These are phyloP conservation scores for Diarsia dahlii DNA, from an alignment of 2,888 invertebrate species.

Conservation along the genomic window DNA sequence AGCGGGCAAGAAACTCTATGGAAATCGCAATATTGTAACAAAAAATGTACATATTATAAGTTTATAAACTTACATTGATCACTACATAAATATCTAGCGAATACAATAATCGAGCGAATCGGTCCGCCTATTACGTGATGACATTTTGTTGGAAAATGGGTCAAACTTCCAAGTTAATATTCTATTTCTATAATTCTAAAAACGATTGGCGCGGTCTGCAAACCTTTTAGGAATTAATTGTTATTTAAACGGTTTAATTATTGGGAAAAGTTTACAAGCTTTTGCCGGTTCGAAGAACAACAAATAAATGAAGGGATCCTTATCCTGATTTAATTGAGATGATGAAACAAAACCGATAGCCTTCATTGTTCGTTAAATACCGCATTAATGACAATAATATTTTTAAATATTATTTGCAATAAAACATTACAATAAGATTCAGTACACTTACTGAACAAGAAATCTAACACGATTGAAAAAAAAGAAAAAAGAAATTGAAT, in stretches of 20 bases:
- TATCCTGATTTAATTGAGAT: neutral
- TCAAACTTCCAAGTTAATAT: constrained; percentile 8
- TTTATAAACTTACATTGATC: no score
- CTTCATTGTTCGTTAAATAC: neutral
- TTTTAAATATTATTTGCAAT: no score
- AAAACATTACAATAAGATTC: no score
- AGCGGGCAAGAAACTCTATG: no score
- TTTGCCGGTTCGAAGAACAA: neutral
- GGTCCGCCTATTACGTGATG: constrained; percentile 1
- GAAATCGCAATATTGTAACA: no score
- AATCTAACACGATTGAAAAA: no score
- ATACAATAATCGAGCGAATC: neutral
- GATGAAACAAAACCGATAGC: neutral
- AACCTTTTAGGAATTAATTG: constrained; percentile 9
- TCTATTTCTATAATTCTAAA: neutral
- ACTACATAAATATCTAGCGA: no score
- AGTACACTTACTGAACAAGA: no score
- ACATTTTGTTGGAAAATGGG: constrained; percentile 10
- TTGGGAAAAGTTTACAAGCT: neutral
- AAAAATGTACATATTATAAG: no score
- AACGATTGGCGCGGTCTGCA: neutral
- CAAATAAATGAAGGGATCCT: neutral
- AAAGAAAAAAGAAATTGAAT: neutral
- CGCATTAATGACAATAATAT: neutral
- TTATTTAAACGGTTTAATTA: constrained; percentile 6